Evolutionary conservation across 2,888 invertebrate genomes (phyloP), one percentile per base, ranked within the genome.

Genomic region (Cephus pygmeus): DNA sequence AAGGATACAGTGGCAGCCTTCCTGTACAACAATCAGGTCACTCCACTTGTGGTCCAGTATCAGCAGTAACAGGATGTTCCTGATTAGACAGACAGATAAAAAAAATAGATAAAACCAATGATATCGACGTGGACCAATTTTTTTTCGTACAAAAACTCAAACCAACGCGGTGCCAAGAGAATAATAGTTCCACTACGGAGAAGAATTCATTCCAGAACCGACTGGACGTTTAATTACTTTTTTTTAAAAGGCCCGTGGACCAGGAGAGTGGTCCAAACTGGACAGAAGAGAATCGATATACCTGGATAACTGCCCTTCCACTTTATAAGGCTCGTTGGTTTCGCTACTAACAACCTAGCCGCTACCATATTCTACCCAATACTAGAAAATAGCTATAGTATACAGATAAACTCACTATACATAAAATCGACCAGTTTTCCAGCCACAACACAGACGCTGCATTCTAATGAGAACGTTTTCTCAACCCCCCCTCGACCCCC

Each of bases 151-250:
- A 56, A 56, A 56, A 56, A 56, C 40, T 40, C 56, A 56, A 56
- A 23, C 56, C 56, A 23, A 56, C 56, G 2, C 56, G 23, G 9
- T 56, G 56, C 56, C 23, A 23, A 56, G 56, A 56, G 56, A 56
- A 56, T 56, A 56, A 56, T 23, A 56, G 56, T 23, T 56, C 23
- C 56, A 56, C 56, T 56, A 56, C 56, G 56, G 23, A 84, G 82
- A 86, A 84, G 85, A 86, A 87, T 87, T 87, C 86, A 84, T 87
- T 85, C 79, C 56, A 56, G 9, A 56, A 23, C 56, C 56, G 23
- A 56, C 77, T 73, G 83, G 84, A 80, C 85, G 81, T 83, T 87
- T 87, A 87, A 87, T 87, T 87, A 86, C 82, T 83, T 81, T 82
- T 83, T 86, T 85, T 81, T 76, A 56, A 15, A 56, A 56, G 56